These are phyloP conservation scores for Notarius lentiginosus DNA, from an alignment of 2,113 vertebrate genomes.

Conservation along the genomic window DNA sequence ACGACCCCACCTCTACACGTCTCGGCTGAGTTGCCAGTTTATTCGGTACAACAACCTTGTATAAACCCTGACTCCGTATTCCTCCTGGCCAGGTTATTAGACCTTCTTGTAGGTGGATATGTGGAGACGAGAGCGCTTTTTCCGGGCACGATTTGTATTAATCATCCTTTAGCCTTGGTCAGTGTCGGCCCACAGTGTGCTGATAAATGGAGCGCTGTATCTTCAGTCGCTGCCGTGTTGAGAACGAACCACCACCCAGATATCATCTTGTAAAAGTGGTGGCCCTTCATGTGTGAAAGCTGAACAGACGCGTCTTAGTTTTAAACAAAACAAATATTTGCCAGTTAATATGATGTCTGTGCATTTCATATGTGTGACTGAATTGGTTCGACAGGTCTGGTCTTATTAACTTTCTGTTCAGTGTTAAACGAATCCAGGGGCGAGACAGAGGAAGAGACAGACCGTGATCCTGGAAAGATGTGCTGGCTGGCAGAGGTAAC, in stretches of 20 bases:
- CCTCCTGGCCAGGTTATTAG: neutral
- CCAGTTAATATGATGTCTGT: neutral
- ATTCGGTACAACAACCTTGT: neutral
- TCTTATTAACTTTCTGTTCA: constrained; percentile 11
- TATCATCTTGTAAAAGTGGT: neutral
- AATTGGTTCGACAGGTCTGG: neutral
- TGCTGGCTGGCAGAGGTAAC: constrained; percentile 27
- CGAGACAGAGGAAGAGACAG: neutral
- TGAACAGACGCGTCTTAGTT: neutral
- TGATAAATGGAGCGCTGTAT: neutral
- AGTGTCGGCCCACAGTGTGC: neutral
- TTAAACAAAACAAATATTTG: neutral
- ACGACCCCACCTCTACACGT: neutral
- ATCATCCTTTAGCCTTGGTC: neutral
- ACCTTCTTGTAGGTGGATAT: neutral
- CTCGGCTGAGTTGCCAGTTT: neutral
- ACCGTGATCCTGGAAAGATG: neutral
- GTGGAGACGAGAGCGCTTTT: neutral
- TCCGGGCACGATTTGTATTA: too few relatives aligned
- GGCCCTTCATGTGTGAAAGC: neutral
- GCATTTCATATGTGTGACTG: neutral
- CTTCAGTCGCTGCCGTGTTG: neutral
- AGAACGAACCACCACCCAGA: neutral
- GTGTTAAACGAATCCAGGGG: neutral
- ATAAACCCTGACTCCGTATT: neutral